Conservation (phyloP, 2,888 invertebrate species). For the Tryphoninae sp. region DNA sequence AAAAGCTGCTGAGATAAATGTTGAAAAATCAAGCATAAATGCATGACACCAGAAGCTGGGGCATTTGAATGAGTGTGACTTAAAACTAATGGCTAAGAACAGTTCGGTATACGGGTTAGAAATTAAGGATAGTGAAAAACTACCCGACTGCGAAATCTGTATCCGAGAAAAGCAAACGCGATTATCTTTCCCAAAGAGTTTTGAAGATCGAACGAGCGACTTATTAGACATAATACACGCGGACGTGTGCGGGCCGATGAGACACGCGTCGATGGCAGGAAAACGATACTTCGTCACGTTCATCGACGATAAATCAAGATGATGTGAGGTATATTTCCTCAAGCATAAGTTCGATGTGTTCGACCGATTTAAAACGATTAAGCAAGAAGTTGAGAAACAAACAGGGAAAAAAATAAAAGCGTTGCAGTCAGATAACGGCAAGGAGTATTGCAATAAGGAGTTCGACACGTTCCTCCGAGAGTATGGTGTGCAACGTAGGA, state of each 20-base stretch:
- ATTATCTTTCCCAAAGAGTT: constrained; percentile 36
- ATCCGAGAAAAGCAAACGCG: constrained; percentile 48
- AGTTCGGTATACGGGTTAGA: constrained; percentile 50
- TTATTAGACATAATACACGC: constrained; percentile 53
- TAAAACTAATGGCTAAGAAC: constrained; percentile 52
- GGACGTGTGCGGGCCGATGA: constrained; percentile 50
- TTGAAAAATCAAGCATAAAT: neutral
- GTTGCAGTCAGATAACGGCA: constrained; percentile 34
- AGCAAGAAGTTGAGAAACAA: constrained; percentile 36
- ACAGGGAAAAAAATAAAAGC: constrained; percentile 36
- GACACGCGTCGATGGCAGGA: constrained; percentile 36
- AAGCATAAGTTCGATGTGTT: constrained; percentile 34
- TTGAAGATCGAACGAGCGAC: constrained; percentile 31
- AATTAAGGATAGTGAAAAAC: constrained; percentile 37
- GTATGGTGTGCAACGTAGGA: constrained; percentile 10
- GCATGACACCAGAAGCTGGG: constrained; percentile 54
- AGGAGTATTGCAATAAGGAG: constrained; percentile 18
- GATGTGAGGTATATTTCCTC: constrained; percentile 34
- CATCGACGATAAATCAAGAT: constrained; percentile 46
- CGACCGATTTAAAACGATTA: constrained; percentile 16
- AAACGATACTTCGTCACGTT: constrained; percentile 41
- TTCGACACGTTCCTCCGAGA: constrained; percentile 18
- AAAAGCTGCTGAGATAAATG: too few species aligned
- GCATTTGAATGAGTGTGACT: constrained; percentile 51
- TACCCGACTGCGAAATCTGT: constrained; percentile 55